A percentile compares a stretch with the other conserved stretches of the same genome.
Conservation (phyloP, 2,797 vertebrate species). For the Hyperoplus lanceolatus region DNA sequence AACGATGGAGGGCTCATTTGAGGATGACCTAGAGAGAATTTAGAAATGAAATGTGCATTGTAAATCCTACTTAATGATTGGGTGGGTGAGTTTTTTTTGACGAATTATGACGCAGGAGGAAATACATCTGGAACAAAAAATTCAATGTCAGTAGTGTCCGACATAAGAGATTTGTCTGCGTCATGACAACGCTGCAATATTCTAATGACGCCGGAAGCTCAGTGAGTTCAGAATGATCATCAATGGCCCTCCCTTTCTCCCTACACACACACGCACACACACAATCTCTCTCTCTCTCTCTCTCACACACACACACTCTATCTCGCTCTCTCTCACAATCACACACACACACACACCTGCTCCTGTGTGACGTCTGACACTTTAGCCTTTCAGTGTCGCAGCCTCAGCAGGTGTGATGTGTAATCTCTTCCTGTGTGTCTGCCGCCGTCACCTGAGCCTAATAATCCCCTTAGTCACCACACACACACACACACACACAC, state of each 20-base stretch:
- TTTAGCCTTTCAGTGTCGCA: slow-evolving; percentile 36
- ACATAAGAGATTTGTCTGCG: not conserved
- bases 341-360: not conserved
- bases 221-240: not conserved
- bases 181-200: not conserved
- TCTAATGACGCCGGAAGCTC: slow-evolving; percentile 21
- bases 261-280: too few species aligned
- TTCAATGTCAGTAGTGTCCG: not conserved
- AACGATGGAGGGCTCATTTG: too few species aligned
- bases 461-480: slow-evolving; percentile 60
- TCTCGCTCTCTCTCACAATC: too few species aligned
- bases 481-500: slow-evolving; percentile 6
- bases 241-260: not conserved
- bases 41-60: not conserved
- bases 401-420: slow-evolving; percentile 57
- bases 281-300: too few species aligned
- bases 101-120: not conserved
- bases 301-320: too few species aligned
- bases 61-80: not conserved
- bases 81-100: not conserved
- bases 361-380: slow-evolving; percentile 49
- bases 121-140: not conserved
- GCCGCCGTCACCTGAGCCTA: slow-evolving; percentile 51
- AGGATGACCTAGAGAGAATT: too few species aligned
- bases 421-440: slow-evolving; percentile 60